phyloP scores from a whole-genome alignment of 2,888 invertebrate genomes.

The Itoplectis maculator region DNA sequence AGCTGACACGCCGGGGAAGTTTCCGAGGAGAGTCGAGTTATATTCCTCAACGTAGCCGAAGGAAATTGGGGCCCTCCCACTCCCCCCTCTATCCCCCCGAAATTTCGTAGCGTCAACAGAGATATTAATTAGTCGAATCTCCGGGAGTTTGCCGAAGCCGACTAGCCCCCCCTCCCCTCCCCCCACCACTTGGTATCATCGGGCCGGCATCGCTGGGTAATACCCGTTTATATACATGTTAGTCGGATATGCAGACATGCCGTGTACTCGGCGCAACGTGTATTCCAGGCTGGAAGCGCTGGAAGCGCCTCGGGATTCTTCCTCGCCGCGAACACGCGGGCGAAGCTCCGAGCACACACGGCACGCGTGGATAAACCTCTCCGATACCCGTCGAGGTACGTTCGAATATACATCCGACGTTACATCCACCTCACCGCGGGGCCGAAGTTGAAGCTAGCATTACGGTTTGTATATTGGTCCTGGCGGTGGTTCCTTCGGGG shows the following conservation, averaged over 20 bases:
- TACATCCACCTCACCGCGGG: constrained; percentile 19
- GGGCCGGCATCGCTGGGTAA: constrained; percentile 39
- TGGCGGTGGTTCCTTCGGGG: constrained; percentile 20
- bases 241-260: constrained; percentile 44
- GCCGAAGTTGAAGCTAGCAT: constrained; percentile 30
- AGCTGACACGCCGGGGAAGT: constrained; percentile 35
- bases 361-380: constrained; percentile 54
- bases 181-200: constrained; percentile 30
- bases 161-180: constrained; percentile 59
- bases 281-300: constrained; percentile 31
- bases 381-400: constrained; percentile 50
- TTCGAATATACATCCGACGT: constrained; percentile 29
- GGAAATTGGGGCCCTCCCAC: constrained; percentile 25
- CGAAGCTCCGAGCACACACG: constrained; percentile 48
- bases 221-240: constrained; percentile 42
- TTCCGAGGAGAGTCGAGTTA: constrained; percentile 44
- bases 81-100: too few species aligned
- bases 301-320: constrained; percentile 64
- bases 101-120: constrained; percentile 78
- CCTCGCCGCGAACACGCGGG: constrained; percentile 44
- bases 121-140: constrained; percentile 81
- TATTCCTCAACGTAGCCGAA: constrained; percentile 20
- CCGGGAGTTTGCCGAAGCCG: constrained; percentile 63
- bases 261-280: constrained; percentile 13
- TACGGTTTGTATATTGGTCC: constrained; percentile 32